These are phyloP conservation scores for Xestia xanthographa DNA, from an alignment of 2,888 invertebrate genomes.

Conservation along the genomic window DNA sequence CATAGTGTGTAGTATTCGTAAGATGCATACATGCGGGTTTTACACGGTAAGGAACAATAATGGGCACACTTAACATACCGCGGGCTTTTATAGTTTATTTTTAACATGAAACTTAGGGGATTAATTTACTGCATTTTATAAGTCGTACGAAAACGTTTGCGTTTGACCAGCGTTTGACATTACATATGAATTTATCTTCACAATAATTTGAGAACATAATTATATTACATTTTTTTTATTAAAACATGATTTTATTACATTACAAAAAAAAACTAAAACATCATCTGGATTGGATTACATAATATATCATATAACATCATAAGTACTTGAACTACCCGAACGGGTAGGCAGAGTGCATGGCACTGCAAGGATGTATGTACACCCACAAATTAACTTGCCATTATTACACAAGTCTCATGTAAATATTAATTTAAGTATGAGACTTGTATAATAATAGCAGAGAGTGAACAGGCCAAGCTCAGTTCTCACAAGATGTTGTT, in stretches of 20 bases:
- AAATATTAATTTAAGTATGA: too few relatives aligned
- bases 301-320: too few relatives aligned
- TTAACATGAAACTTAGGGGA: background rate
- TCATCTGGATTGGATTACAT: background rate
- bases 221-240: background rate
- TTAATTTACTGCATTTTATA: constrained; percentile 18
- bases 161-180: background rate
- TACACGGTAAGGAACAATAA: background rate
- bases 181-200: background rate
- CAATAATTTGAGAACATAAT: background rate
- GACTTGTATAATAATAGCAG: too few relatives aligned
- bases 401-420: too few relatives aligned
- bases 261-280: background rate
- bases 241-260: background rate
- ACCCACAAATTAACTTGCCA: background rate
- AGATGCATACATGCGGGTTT: background rate
- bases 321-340: too few relatives aligned
- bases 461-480: too few relatives aligned
- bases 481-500: too few relatives aligned
- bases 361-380: too few relatives aligned
- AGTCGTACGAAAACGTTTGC: background rate
- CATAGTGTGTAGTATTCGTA: background rate
- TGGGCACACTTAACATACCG: background rate
- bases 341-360: too few relatives aligned
- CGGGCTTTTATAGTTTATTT: background rate